Conservation (phyloP, 2,888 invertebrate genomes). For the Tillus elongatus region DNA sequence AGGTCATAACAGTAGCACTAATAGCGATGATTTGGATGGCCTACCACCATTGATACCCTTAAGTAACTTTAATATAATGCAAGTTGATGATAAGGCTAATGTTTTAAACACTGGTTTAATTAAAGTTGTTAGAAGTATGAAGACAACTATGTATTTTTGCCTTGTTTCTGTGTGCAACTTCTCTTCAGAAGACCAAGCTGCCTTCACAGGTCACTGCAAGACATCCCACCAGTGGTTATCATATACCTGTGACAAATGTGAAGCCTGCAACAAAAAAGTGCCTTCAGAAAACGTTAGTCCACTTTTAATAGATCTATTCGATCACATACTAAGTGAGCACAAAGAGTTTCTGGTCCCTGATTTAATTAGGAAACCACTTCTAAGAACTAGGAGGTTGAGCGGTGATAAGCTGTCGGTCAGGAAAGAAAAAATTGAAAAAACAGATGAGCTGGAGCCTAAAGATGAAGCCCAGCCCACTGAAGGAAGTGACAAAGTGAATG, state of each 20-base stretch:
- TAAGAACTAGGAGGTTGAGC: conserved; percentile 41
- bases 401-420: conserved; percentile 41
- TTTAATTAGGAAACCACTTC: conserved; percentile 18
- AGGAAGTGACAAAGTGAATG: conserved; percentile 2
- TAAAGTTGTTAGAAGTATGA: conserved; percentile 21
- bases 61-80: conserved; percentile 17
- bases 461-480: conserved; percentile 14
- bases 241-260: conserved; percentile 16
- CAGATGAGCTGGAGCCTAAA: conserved; percentile 19
- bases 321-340: conserved; percentile 24
- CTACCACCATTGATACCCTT: conserved; percentile 25
- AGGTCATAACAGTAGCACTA: background rate
- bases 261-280: conserved; percentile 13
- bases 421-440: conserved; percentile 22
- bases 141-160: conserved; percentile 29
- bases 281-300: conserved; percentile 1
- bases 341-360: conserved; percentile 12
- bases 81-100: conserved; percentile 9
- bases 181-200: conserved; percentile 26
- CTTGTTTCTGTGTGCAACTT: conserved; percentile 32
- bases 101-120: conserved; percentile 23
- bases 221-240: conserved; percentile 26
- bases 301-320: conserved; percentile 23
- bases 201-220: conserved; percentile 34
- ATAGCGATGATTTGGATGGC: conserved; percentile 10